Evolutionary conservation across 2,113 vertebrate genomes (phyloP).

Genomic region (Xiphophorus hellerii): DNA sequence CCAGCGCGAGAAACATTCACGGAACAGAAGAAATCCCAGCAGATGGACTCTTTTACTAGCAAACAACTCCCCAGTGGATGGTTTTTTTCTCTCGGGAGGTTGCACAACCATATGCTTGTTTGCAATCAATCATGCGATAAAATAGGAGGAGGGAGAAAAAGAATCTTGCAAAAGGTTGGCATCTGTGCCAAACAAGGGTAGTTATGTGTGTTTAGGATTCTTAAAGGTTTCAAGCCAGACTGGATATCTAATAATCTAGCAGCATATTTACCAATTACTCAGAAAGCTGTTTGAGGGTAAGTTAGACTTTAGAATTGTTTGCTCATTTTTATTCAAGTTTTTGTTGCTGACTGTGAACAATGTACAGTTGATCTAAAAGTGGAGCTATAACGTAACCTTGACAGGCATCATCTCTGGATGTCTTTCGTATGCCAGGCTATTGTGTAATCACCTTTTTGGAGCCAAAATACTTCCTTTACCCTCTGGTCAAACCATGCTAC

Average conservation of each 20-base stretch:
- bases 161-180: neutral
- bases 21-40: too few relatives aligned
- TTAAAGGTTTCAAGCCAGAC: neutral
- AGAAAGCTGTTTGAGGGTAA: too few relatives aligned
- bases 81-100: neutral
- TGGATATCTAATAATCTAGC: neutral
- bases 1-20: too few relatives aligned
- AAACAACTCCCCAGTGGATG: neutral
- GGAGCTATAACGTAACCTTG: too few relatives aligned
- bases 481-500: too few relatives aligned
- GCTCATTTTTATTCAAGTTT: neutral
- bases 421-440: neutral
- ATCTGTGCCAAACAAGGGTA: neutral
- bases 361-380: neutral
- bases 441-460: too few relatives aligned
- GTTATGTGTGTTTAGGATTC: neutral
- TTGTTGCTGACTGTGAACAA: neutral
- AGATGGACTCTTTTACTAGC: too few relatives aligned
- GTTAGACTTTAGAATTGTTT: too few relatives aligned
- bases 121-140: neutral
- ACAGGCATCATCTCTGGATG: too few relatives aligned
- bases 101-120: neutral
- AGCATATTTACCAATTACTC: neutral
- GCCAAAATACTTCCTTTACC: too few relatives aligned
- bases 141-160: neutral